Evolutionary conservation across 2,113 vertebrate genomes (phyloP).

Genomic region (Sinocyclocheilus maitianheensis): DNA sequence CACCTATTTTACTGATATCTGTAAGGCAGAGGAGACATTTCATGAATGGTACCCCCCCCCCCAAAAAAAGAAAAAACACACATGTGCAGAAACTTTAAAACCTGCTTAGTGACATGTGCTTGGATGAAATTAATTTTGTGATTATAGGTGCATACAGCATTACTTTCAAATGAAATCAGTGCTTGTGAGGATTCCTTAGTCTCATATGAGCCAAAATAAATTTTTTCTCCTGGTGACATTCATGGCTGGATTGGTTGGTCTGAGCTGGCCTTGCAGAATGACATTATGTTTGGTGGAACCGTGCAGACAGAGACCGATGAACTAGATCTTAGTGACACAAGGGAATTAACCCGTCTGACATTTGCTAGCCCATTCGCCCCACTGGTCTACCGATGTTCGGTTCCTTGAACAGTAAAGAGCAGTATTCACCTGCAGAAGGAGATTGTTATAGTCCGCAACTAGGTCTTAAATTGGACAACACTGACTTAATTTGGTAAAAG

Average conservation of each 20-base stretch:
- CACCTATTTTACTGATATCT: too few relatives aligned
- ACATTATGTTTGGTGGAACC: constrained; percentile 9
- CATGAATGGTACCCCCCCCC: too few relatives aligned
- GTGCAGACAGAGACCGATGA: background rate
- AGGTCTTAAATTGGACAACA: constrained; percentile 10
- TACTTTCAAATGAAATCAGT: background rate
- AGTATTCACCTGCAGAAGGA: background rate
- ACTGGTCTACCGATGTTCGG: background rate
- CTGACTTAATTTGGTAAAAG: background rate
- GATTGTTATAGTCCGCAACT: background rate
- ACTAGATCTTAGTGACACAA: constrained; percentile 11
- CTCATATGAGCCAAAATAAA: background rate
- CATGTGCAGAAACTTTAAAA: background rate
- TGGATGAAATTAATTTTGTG: background rate
- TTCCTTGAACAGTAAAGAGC: background rate
- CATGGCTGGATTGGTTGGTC: constrained; percentile 22
- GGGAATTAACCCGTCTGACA: constrained; percentile 14
- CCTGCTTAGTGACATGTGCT: background rate
- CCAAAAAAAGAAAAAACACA: too few relatives aligned
- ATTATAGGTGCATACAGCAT: background rate
- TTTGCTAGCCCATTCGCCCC: background rate
- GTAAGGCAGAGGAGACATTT: too few relatives aligned
- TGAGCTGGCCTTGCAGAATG: constrained; percentile 5
- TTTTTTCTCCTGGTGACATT: background rate
- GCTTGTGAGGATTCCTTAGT: background rate